These are phyloP conservation scores for Meta bourneti DNA, from an alignment of 2,888 invertebrate genomes.

Conservation along the genomic window DNA sequence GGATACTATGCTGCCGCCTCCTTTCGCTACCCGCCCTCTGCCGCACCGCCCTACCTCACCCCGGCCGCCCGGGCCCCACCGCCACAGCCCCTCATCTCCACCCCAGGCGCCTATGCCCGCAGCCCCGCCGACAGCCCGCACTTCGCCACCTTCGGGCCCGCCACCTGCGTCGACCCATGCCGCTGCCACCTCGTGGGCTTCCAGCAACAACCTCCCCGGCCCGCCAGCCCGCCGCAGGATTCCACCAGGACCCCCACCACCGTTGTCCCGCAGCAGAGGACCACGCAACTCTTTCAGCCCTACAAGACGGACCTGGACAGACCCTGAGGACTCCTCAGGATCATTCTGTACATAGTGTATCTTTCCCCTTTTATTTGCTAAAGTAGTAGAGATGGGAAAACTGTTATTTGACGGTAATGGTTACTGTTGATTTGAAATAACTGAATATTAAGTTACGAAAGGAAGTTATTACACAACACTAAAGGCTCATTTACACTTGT, in stretches of 20 bases:
- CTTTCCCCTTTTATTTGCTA: too few species aligned
- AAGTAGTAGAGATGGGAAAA: too few species aligned
- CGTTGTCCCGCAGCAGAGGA: slow-evolving; percentile 27
- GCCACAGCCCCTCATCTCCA: slow-evolving; percentile 48
- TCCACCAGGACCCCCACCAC: background rate
- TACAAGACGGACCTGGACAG: slow-evolving; percentile 85
- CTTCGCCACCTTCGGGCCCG: slow-evolving; percentile 31
- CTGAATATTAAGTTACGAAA: too few species aligned
- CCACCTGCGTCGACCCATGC: slow-evolving; percentile 71
- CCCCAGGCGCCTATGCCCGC: slow-evolving; percentile 16
- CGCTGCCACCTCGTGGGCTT: slow-evolving; percentile 77
- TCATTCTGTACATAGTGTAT: too few species aligned
- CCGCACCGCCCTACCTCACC: slow-evolving; percentile 66
- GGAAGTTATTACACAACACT: too few species aligned
- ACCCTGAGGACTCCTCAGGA: slow-evolving; percentile 23
- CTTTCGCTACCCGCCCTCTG: slow-evolving; percentile 74
- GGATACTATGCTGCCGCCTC: slow-evolving; percentile 76
- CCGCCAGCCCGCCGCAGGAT: slow-evolving; percentile 76
- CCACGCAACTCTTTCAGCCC: slow-evolving; percentile 85
- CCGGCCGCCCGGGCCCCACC: slow-evolving; percentile 50
- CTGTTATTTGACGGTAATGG: too few species aligned
- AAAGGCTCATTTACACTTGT: too few species aligned
- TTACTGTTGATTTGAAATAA: too few species aligned
- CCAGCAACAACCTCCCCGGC: slow-evolving; percentile 78
- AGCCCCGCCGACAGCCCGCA: background rate